Evolutionary conservation across 2,113 vertebrate species (phyloP), one percentile per base, ranked within the genome.

Genomic region (Macroglossus sobrinus): DNA sequence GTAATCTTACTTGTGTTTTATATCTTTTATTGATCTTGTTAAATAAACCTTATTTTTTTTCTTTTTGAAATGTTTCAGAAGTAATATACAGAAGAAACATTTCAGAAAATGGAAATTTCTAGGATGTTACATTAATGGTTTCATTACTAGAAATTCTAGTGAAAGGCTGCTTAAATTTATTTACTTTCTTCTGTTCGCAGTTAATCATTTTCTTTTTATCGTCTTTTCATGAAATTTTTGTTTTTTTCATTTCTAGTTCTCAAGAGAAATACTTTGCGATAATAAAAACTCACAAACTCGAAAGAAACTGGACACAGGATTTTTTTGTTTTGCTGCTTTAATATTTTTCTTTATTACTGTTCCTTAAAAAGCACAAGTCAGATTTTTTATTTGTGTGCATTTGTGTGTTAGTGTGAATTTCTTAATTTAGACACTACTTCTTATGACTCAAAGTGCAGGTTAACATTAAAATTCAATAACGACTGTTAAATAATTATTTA

Each of bases 171-270:
- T 84, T 96, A 80, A 61, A 84, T 80, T 78, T 96, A 91, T 80
- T 69, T 91, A 12, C 2, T 33, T 16, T 84, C 12, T 26, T 68
- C 75, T 71, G 4, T 86, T 91, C 50, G 26, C 16, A 63, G 9
- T 93, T 93, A 88, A 79, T 69, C 21, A 79, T 57, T 93, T 95
- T 79, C 3, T 26, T 80, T 74, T 93, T 28, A 63, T 96, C 35
- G 71, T 45, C 50, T 26, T 68, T 76, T 28, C 22, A 28, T 40
- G 12, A 64, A 38, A 90, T 63, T 89, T 84, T 72, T 86, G 4
- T 24, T 47, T 47, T 66, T 88, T 11, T 69, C 13, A 9, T 82
- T 74, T 72, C 57, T 89, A 43, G 4, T 14, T 35, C 21, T 96
- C 2, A 3, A 5, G 18, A 2, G 38, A 97, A 86, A 63, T 2